These are phyloP conservation scores for Heteromyza rotundicornis DNA, from an alignment of 2,888 invertebrate species.

Conservation along the genomic window DNA sequence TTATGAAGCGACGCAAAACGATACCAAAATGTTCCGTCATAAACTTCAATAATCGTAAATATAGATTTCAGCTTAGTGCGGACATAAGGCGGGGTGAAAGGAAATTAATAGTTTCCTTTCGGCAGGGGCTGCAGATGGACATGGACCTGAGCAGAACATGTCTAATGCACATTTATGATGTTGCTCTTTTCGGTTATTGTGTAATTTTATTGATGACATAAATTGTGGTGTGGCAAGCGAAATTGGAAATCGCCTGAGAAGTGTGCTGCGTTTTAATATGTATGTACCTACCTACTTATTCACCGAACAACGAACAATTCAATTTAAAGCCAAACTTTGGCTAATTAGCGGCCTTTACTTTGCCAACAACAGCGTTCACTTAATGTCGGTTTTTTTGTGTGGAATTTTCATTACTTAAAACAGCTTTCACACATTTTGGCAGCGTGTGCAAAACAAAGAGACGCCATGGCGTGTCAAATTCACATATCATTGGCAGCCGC, in stretches of 20 bases:
- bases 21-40: conserved; percentile 56
- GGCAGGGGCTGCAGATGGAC: background rate
- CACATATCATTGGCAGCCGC: background rate
- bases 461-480: conserved; percentile 2
- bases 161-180: conserved; percentile 45
- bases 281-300: too few relatives aligned
- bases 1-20: conserved; percentile 53
- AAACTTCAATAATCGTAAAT: conserved; percentile 60
- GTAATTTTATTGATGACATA: conserved; percentile 52
- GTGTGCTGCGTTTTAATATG: too few relatives aligned
- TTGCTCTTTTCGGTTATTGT: conserved; percentile 17
- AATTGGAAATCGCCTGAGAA: too few relatives aligned
- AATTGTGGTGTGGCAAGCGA: too few relatives aligned
- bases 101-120: background rate
- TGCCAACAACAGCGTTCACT: too few relatives aligned
- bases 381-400: background rate
- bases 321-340: too few relatives aligned
- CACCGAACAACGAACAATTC: too few relatives aligned
- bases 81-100: background rate
- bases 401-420: conserved; percentile 1
- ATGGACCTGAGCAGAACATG: background rate
- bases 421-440: background rate
- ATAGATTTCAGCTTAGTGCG: conserved; percentile 47
- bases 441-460: background rate
- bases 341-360: too few relatives aligned